phyloP scores from a whole-genome alignment of 2,888 invertebrate genomes.

The Clepsis dumicolana region DNA sequence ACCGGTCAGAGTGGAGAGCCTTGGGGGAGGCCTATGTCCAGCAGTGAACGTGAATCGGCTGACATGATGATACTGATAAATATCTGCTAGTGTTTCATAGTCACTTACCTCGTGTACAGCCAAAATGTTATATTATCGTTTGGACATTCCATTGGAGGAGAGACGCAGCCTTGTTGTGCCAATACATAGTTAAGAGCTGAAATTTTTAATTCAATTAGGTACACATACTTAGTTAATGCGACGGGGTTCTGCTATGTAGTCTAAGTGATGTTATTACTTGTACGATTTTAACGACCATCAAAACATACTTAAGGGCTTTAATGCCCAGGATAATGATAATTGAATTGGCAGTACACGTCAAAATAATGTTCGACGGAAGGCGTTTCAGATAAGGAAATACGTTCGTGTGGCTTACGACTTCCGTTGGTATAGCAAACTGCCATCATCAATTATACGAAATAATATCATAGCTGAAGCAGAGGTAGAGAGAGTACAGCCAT shows the following conservation, averaged over 20 bases:
- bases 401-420: slow-evolving; percentile 27
- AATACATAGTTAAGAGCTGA: slow-evolving; percentile 45
- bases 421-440: slow-evolving; percentile 9
- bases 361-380: slow-evolving; percentile 19
- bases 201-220: not conserved
- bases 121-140: slow-evolving; percentile 87
- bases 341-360: slow-evolving; percentile 25
- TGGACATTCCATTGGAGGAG: slow-evolving; percentile 83
- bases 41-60: too few relatives aligned
- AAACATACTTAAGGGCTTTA: not conserved
- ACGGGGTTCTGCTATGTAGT: too few relatives aligned
- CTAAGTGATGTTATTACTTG: too few relatives aligned
- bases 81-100: not conserved
- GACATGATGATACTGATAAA: too few relatives aligned
- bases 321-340: slow-evolving; percentile 13
- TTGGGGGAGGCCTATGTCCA: too few relatives aligned
- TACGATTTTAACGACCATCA: not conserved
- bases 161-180: slow-evolving; percentile 58
- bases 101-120: slow-evolving; percentile 86
- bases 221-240: too few relatives aligned
- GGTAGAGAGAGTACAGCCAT: not conserved
- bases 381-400: slow-evolving; percentile 27
- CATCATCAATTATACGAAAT: not conserved
- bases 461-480: not conserved
- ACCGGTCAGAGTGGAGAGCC: too few relatives aligned